Conservation (phyloP, 1,140 invertebrate species). For the Rhopalosiphum padi region DNA sequence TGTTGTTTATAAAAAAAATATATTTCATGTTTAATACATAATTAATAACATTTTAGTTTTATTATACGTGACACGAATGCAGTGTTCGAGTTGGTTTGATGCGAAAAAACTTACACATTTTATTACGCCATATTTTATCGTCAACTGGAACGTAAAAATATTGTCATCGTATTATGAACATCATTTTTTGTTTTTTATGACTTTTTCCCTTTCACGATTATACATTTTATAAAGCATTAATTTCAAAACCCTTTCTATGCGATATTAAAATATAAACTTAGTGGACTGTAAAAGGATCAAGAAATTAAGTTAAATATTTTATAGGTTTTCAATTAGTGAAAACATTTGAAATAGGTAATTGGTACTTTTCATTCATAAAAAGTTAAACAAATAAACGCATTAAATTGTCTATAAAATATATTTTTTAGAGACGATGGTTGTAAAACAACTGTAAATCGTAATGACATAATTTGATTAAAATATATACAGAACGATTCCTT, state of each 20-base stretch:
- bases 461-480: neutral
- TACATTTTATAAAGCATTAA: conserved; percentile 9
- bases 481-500: neutral
- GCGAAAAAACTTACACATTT: neutral
- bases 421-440: neutral
- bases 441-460: conserved; percentile 17
- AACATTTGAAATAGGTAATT: neutral
- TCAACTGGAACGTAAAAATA: neutral
- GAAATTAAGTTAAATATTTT: conserved; percentile 7
- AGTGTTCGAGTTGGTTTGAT: neutral
- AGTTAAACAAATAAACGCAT: neutral
- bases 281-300: conserved; percentile 9
- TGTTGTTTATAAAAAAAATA: neutral
- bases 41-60: neutral
- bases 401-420: neutral
- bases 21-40: neutral
- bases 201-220: neutral
- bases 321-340: conserved; percentile 12
- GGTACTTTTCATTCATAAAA: neutral
- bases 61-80: neutral
- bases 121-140: neutral
- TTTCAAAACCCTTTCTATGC: neutral
- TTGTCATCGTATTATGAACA: conserved; percentile 5
- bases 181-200: conserved; percentile 17
- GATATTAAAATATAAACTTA: conserved; percentile 4